Base-by-base conservation (phyloP, 2,113 vertebrate genomes). In the Mobula hypostoma region DNA sequence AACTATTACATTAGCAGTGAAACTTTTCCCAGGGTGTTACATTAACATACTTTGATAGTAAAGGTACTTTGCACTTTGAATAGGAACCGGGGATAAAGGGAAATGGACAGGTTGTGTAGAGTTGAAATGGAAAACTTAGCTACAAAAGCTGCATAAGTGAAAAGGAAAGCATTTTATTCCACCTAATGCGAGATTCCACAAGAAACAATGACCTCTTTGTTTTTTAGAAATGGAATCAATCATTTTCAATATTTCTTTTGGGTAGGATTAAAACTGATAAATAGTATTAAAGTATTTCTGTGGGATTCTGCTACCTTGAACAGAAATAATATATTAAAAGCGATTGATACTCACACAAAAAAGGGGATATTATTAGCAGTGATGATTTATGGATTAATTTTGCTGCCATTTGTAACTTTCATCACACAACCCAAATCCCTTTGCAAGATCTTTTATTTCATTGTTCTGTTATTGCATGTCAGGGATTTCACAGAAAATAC, bases 301-400 rank as follows among this genome's bases (percentile, higher is more conserved):
- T 90, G 61, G 61, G 6, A 68, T 14, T 17, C 61, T 61, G 85
- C 85, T 66, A 63, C 15, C 61, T 6, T 90, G 14, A 68, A n/a
- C 83, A 63, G 58, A 88, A 88, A 63, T 87, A 87, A 87, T 88
- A n/a, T 32, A n/a, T 32, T 88, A 90, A 90, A 32, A 32, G 14
- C n/a, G 29, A 88, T 88, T 66, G 15, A 0, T 68, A 63, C 14
- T 36, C 58, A n/a, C 27, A 88, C 61, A 63, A 48, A 29, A 88
- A 88, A 63, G 5, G 85, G 12, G 58, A n/a, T 66, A 88, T 19
- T 63, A 58, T n/a, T 61, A 66, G 4, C 85, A 36, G 61, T 32
- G n/a, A 68, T 66, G 29, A 66, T 21, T 24, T 74, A 19, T 74
- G 72, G 72, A 90, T 90, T 66, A 90, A 90, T 66, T 66, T 90